phyloP scores from a whole-genome alignment of 2,113 vertebrate genomes.

The Crotalus tigris region DNA sequence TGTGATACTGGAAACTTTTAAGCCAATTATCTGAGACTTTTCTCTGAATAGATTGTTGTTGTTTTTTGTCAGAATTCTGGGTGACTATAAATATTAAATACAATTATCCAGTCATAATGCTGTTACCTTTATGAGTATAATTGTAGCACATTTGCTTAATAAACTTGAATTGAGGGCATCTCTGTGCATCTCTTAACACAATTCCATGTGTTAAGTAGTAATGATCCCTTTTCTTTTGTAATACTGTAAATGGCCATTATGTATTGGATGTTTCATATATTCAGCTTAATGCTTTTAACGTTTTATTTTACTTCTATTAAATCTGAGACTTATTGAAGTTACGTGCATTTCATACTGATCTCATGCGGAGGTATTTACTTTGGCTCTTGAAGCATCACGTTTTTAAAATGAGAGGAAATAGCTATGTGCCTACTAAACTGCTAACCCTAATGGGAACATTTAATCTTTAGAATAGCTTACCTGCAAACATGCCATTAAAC shows the following conservation, averaged over 20 bases:
- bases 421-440: constrained; percentile 60
- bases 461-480: constrained; percentile 62
- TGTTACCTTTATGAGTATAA: constrained; percentile 33
- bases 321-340: constrained; percentile 37
- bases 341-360: constrained; percentile 49
- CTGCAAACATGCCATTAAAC: constrained; percentile 60
- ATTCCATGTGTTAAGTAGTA: constrained; percentile 44
- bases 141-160: constrained; percentile 45
- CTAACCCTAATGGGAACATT: constrained; percentile 60
- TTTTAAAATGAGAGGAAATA: constrained; percentile 61
- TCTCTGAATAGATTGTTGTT: constrained; percentile 15
- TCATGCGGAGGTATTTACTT: constrained; percentile 59
- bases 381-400: constrained; percentile 50
- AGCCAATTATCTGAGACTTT: constrained; percentile 4
- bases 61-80: constrained; percentile 11
- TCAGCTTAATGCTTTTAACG: constrained; percentile 51
- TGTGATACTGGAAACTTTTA: not conserved
- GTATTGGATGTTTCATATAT: constrained; percentile 35
- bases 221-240: constrained; percentile 45
- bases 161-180: constrained; percentile 40
- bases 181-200: constrained; percentile 32
- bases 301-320: constrained; percentile 53
- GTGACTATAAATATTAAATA: constrained; percentile 6
- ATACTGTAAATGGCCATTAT: constrained; percentile 38
- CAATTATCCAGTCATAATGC: constrained; percentile 25